Evolutionary conservation across 2,888 invertebrate genomes (phyloP), one percentile per base, ranked within the genome.

Genomic region (Drosophila neonasuta): DNA sequence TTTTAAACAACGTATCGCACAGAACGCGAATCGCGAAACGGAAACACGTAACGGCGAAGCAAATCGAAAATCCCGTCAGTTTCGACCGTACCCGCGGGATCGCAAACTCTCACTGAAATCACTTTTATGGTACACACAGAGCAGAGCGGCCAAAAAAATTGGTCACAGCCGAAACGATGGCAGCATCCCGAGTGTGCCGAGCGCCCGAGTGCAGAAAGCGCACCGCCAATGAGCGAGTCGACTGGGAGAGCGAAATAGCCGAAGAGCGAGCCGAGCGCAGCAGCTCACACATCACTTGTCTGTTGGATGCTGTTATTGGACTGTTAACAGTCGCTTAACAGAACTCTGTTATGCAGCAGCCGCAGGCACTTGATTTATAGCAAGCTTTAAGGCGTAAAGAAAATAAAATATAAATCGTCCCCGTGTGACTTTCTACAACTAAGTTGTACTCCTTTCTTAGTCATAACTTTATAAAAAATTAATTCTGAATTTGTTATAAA

Each of bases 31-130:
- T 71, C 50, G 55, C 59, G 55, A 39, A 62, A 60, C 73, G 55
- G 66, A 72, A 54, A 42, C 59, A 59, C 79, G 74, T 24, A 41
- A 71, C 66, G 68, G 50, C n/a, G 48, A 44, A 49, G 39, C 42
- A 39, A 39, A 76, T 56, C 39, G 34, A 71, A 45, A 68, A 71
- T 83, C 82, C 88, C 89, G 89, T 89, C 80, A 80, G 83, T 86
- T 88, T 84, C 89, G 90, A 90, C 90, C 90, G 90, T 90, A 90
- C 89, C 89, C 90, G 90, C 90, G 90, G 90, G 90, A 90, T 90
- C 90, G 88, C 88, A 90, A 90, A 90, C 90, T 90, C 90, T 90
- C 90, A 90, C 90, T 90, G 86, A 90, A 90, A 72, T 66, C 79
- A 89, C 78, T 90, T 90, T 90, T 89, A 89, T 90, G 88, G 88